Base-by-base conservation (phyloP, 2,888 invertebrate genomes). In the Drosophila robusta region DNA sequence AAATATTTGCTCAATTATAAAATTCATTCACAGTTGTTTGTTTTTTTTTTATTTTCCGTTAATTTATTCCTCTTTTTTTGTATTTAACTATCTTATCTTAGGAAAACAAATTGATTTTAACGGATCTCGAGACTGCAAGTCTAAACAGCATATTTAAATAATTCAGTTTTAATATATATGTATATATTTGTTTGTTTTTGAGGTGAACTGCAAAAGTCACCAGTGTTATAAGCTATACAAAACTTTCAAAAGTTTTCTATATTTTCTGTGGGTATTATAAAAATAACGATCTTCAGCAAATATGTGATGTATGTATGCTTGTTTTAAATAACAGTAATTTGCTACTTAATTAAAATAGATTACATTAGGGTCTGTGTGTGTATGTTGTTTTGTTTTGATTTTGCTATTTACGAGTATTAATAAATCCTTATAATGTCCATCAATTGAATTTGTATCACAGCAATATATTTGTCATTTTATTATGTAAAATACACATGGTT, bases 401-500 rank as follows among this genome's bases (percentile, higher is more conserved):
- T 76, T 58, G 63, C 57, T 71, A 75, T 70, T 64, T 61, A 73
- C 58, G 58, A 73, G 47, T 80, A 45, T 61, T 67, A 63, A 71
- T 78, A 67, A 72, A 80, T 84, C 63, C 77, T 79, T 78, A 79
- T 64, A 82, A 85, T 80, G 78, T 82, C 71, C 69, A 75, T 88
- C 81, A 91, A 91, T 91, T 91, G 89, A 91, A 89, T 83, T 88
- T 85, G 85, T 91, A 91, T 91, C 91, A 91, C 91, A 91, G 91
- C 91, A 91, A 91, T 91, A 88, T 76, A 74, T 84, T 81, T 78
- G 74, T 85, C 66, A 87, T 84, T 67, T 79, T 70, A 71, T 60
- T 46, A 62, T 70, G 62, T 63, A 56, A 65, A 64, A 45, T 55
- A 64, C 58, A 70, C 57, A 58, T 62, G 39, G 22, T 41, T 63